A percentile compares a stretch with the other conserved stretches of the same genome.
phyloP scores from a whole-genome alignment of 1,140 invertebrate species.

The Drosophila sp. region DNA sequence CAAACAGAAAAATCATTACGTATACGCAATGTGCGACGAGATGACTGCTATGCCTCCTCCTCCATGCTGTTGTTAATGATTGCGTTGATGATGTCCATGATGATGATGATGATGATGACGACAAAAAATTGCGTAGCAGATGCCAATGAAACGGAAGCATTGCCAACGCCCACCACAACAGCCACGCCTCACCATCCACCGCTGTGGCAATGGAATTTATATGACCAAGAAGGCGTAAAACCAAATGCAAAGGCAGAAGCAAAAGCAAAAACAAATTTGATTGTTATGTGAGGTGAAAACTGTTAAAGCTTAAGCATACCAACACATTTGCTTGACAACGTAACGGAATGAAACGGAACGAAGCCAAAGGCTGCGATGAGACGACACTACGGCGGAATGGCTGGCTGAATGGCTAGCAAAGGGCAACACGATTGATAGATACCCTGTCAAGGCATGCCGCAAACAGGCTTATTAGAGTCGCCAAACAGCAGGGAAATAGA shows the following conservation, averaged over 20 bases:
- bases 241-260: constrained; percentile 26
- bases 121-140: constrained; percentile 63
- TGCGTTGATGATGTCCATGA: background rate
- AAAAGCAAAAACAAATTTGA: constrained; percentile 37
- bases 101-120: constrained; percentile 45
- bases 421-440: background rate
- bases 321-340: constrained; percentile 20
- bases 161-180: constrained; percentile 48
- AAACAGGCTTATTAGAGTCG: background rate
- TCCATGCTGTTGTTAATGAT: no score
- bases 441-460: background rate
- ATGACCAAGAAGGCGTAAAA: constrained; percentile 38
- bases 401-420: background rate
- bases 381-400: background rate
- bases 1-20: constrained; percentile 60
- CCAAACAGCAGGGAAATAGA: no score
- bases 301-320: constrained; percentile 47
- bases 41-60: background rate
- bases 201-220: constrained; percentile 39
- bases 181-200: constrained; percentile 32
- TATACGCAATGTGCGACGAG: constrained; percentile 57
- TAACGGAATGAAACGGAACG: background rate
- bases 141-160: constrained; percentile 70
- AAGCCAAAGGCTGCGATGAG: background rate
- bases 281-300: constrained; percentile 66